phyloP scores from a whole-genome alignment of 2,113 vertebrate species.

The Peromyscus maniculatus region DNA sequence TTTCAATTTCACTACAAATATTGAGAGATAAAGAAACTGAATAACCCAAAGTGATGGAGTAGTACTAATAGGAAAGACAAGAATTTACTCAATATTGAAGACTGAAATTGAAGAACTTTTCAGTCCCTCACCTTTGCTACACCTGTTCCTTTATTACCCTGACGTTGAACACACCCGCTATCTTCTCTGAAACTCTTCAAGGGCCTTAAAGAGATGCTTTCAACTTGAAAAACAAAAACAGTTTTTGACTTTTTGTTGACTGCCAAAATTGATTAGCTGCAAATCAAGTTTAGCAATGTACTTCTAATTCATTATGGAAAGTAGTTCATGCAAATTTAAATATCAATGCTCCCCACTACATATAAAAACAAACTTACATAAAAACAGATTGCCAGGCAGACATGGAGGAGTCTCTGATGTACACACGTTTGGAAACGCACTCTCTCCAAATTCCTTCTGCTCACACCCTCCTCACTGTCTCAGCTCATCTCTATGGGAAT shows the following conservation, averaged over 20 bases:
- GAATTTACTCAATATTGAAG: slow-evolving; percentile 36
- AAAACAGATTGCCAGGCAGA: slow-evolving; percentile 61
- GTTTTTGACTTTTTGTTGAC: slow-evolving; percentile 75
- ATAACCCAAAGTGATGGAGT: slow-evolving; percentile 65
- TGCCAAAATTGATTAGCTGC: slow-evolving; percentile 79
- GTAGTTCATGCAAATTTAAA: slow-evolving; percentile 77
- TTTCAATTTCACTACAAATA: slow-evolving; percentile 76
- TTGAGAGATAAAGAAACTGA: slow-evolving; percentile 73
- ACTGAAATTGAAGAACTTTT: slow-evolving; percentile 42
- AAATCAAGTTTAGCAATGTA: slow-evolving; percentile 72
- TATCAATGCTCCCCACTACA: slow-evolving; percentile 63
- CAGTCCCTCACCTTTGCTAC: neutral
- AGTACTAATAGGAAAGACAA: slow-evolving; percentile 50
- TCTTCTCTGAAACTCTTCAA: slow-evolving; percentile 66
- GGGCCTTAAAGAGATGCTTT: slow-evolving; percentile 73
- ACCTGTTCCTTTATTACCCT: neutral
- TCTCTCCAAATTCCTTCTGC: slow-evolving; percentile 39
- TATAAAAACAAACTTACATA: slow-evolving; percentile 78
- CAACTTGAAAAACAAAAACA: slow-evolving; percentile 78
- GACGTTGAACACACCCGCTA: slow-evolving; percentile 31
- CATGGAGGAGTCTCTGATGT: slow-evolving; percentile 57
- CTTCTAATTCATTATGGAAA: slow-evolving; percentile 80
- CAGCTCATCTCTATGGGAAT: slow-evolving; percentile 3
- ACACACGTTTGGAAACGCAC: slow-evolving; percentile 50
- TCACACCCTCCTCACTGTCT: slow-evolving; percentile 31